Conservation (phyloP, 2,797 vertebrate species). For the Darevskia mixta region DNA sequence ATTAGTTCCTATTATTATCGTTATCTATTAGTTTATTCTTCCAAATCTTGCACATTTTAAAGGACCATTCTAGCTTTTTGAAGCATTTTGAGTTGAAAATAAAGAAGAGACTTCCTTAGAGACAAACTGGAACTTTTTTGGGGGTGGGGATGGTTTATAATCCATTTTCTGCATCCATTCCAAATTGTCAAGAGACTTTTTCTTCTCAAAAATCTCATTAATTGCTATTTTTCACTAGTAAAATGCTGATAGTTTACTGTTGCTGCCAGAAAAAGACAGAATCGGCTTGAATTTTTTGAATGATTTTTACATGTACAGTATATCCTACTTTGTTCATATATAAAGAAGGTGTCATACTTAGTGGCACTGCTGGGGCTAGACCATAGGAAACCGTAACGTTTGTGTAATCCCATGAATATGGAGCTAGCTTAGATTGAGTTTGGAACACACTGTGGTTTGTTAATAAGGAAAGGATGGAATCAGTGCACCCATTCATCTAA, state of each 20-base stretch:
- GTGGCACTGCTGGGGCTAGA: too few species aligned
- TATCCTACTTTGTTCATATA: too few species aligned
- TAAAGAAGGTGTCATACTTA: too few species aligned
- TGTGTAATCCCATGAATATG: background rate
- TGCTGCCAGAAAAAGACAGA: background rate
- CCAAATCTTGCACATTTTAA: background rate
- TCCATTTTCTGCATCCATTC: background rate
- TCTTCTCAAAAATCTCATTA: slow-evolving; percentile 14
- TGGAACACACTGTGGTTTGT: too few species aligned
- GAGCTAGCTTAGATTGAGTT: background rate
- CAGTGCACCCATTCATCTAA: background rate
- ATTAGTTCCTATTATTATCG: slow-evolving; percentile 27
- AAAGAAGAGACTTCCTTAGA: slow-evolving; percentile 27
- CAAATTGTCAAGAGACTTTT: slow-evolving; percentile 8
- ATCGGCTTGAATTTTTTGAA: background rate
- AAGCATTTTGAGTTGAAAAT: background rate
- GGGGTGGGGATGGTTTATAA: background rate
- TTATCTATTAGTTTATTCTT: slow-evolving; percentile 20
- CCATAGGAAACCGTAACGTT: background rate
- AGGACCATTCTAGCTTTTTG: background rate
- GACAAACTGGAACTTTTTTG: slow-evolving; percentile 14
- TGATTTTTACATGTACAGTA: too few species aligned
- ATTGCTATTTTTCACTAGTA: slow-evolving; percentile 1
- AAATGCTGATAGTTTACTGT: background rate
- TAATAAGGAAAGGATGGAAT: background rate